Base-by-base conservation (phyloP, 2,888 invertebrate species). In the Polydrusus tereticollis region DNA sequence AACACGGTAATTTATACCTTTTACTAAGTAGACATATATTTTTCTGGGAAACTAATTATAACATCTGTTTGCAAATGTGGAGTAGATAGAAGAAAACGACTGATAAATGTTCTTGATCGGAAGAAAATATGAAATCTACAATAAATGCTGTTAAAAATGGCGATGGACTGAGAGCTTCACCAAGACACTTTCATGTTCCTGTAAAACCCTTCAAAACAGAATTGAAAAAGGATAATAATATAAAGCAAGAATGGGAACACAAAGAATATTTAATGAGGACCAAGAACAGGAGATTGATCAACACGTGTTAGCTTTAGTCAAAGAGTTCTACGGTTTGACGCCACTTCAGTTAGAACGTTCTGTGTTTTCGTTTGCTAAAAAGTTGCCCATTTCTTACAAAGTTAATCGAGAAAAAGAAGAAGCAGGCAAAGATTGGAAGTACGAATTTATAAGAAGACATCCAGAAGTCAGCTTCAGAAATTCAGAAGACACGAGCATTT, bases 401-500 rank as follows among this genome's bases (percentile, higher is more conserved):
- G n/a, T n/a, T n/a, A n/a, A n/a, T n/a, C n/a, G n/a, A n/a, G 23
- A 55, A 7, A 55, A 55, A 10, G 1, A 55, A 14, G 55, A 55
- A 21, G 55, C 55, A 33, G 55, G 20, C 10, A 55, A 18, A 55
- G 55, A 55, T 29, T 55, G 55, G 55, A 55, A 21, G 29, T 55
- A 55, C 21, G 55, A n/a, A 23, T 55, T 55, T 21, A 55, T 20
- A 2, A 55, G 33, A 12, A 55, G 55, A 55, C 20, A 55, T 5
- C 55, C 55, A 21, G 55, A 55, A 55, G 55, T 23, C n/a, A 55
- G n/a, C n/a, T n/a, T n/a, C n/a, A n/a, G n/a, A n/a, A n/a, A n/a
- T n/a, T n/a, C n/a, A n/a, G n/a, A n/a, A n/a, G n/a, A n/a, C n/a
- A n/a, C 55, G 8, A 55, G 23, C 16, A 23, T 55, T 55, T 21